phyloP scores from a whole-genome alignment of 2,113 vertebrate genomes.

The Paraplagusia blochii region DNA sequence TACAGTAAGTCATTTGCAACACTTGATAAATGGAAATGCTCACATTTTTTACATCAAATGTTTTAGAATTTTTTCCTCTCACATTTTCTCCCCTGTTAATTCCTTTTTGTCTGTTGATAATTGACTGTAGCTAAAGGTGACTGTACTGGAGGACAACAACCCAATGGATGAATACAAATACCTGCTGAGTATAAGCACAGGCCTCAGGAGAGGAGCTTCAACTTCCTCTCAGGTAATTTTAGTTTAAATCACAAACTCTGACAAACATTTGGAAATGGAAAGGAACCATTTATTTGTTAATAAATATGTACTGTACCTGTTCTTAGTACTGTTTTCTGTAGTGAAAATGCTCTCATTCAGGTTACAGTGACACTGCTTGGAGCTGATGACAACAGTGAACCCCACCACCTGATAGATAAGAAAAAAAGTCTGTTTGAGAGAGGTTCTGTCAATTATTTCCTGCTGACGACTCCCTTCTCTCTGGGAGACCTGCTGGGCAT shows the following conservation, averaged over 20 bases:
- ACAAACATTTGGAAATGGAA: background rate
- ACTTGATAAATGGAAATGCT: too few species aligned
- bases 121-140: slow-evolving; percentile 80
- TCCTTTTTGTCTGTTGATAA: background rate
- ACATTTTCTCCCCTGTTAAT: too few species aligned
- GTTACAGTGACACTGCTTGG: slow-evolving; percentile 84
- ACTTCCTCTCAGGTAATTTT: slow-evolving; percentile 87
- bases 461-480: slow-evolving; percentile 83
- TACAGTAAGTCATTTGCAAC: too few species aligned
- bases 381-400: slow-evolving; percentile 83
- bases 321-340: background rate
- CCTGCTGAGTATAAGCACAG: slow-evolving; percentile 84
- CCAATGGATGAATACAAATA: slow-evolving; percentile 85
- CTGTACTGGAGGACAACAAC: slow-evolving; percentile 85
- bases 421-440: slow-evolving; percentile 82
- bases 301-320: too few species aligned
- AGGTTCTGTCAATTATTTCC: slow-evolving; percentile 84
- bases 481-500: slow-evolving; percentile 84
- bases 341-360: slow-evolving; percentile 58
- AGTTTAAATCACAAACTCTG: background rate
- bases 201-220: slow-evolving; percentile 82
- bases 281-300: too few species aligned
- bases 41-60: too few species aligned
- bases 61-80: too few species aligned
- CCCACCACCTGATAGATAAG: slow-evolving; percentile 82